Evolutionary conservation across 2,797 vertebrate genomes (phyloP).

Genomic region (Alca torda): DNA sequence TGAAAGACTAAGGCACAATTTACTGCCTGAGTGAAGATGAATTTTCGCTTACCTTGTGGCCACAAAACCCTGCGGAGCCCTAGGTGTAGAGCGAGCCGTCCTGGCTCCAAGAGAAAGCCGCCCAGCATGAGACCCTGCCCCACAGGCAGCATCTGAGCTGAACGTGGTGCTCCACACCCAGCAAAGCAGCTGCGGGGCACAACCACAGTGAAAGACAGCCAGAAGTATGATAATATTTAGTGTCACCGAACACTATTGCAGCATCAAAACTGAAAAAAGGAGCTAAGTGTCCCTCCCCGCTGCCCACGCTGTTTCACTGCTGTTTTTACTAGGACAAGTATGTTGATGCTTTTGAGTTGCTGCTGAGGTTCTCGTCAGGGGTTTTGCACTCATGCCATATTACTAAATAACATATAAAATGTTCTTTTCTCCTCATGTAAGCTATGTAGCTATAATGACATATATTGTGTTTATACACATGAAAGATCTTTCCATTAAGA

Average conservation of each 20-base stretch:
- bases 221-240: not conserved
- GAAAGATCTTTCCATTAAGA: not conserved
- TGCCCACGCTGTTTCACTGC: not conserved
- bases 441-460: not conserved
- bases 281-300: not conserved
- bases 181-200: not conserved
- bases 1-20: not conserved
- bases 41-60: not conserved
- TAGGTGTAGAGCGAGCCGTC: accelerated
- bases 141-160: not conserved
- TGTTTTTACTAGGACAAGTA: not conserved
- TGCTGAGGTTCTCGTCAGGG: not conserved
- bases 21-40: not conserved
- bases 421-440: not conserved
- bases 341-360: not conserved
- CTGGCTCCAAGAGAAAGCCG: not conserved
- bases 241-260: accelerated
- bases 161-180: not conserved
- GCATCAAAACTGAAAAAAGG: not conserved
- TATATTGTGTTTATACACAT: not conserved
- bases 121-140: not conserved
- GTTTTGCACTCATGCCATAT: not conserved
- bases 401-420: not conserved
- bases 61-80: accelerated
- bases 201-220: not conserved